Evolutionary conservation across 2,888 invertebrate genomes (phyloP), one percentile per base, ranked within the genome.

Genomic region (Uloborus plumipes): DNA sequence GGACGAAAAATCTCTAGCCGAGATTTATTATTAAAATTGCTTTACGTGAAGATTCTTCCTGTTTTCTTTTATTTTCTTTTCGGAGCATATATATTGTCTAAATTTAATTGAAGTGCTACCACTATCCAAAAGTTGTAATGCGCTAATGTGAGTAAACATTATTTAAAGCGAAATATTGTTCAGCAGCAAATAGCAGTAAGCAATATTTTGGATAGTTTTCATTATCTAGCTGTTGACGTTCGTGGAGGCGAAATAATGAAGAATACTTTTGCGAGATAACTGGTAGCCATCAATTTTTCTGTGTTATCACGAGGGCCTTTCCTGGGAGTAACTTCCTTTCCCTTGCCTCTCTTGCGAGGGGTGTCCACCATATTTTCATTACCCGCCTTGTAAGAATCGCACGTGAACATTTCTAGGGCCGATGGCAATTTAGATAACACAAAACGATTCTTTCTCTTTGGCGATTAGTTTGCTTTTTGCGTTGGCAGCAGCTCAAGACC

Each of bases 361-460:
- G 39, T 39, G 39, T 39, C 39, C 39, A 39, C 39, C 39, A 39
- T 58, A 65, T 73, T 74, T 74, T 75, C 73, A 81, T 70, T 81
- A 81, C 64, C 74, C 51, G 31, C 49, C 74, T 70, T 81, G 80
- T 70, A 74, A 53, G 61, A 47, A 65, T 50, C 31, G 65, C 80
- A 74, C 74, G 80, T 70, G 58, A 81, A 81, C 74, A 69, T 75
- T 74, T 70, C 18, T 64, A 51, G 20, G 58, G 47, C 74, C 74
- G 80, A 81, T 81, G 70, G 80, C 80, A 74, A 74, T 81, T 81
- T 65, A 81, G 80, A 81, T 81, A 81, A 74, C 58, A 6, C 16
- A 22, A 3, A 16, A 50, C 18, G 49, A 31, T 74, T 67, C 18
- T 67, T 79, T 79, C 72, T 71, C 65, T 65, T 67, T 67, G 16